Evolutionary conservation across 2,113 vertebrate species (phyloP).

Genomic region (Ancistrus triradiatus): DNA sequence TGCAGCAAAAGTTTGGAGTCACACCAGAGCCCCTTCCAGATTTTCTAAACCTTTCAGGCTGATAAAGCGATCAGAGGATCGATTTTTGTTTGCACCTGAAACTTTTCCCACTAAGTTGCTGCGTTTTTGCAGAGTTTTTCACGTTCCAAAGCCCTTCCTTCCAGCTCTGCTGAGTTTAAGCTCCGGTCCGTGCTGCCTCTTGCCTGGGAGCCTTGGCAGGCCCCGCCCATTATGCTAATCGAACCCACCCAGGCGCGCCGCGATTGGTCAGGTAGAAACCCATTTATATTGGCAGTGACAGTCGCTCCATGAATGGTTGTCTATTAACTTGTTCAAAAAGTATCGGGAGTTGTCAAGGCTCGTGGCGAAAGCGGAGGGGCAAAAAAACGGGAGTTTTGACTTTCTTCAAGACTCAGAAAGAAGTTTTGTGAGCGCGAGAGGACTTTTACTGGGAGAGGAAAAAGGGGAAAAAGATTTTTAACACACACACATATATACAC

Average conservation of each 20-base stretch:
- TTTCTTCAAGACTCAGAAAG: constrained; percentile 77
- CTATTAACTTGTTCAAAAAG: constrained; percentile 99
- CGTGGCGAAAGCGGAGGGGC: constrained; percentile 67
- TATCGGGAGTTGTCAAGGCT: constrained; percentile 99
- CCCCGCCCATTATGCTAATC: constrained; percentile 93
- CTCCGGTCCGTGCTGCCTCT: constrained; percentile 10
- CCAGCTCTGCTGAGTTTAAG: not conserved
- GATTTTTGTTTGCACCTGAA: too few species aligned
- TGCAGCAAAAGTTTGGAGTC: too few species aligned
- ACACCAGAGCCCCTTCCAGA: too few species aligned
- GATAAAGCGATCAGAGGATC: too few species aligned
- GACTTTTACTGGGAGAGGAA: constrained; percentile 62
- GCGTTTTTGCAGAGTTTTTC: not conserved
- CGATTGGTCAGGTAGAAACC: constrained; percentile 87
- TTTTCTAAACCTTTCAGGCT: too few species aligned
- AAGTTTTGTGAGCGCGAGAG: constrained; percentile 72
- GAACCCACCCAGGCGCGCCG: constrained; percentile 65
- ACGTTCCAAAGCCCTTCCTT: too few species aligned
- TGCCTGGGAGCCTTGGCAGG: too few species aligned
- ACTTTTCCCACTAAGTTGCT: not conserved
- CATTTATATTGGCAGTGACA: constrained; percentile 99
- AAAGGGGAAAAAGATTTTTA: constrained; percentile 65
- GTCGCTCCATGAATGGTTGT: constrained; percentile 98
- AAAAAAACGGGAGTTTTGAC: constrained; percentile 82
- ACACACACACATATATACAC: too few species aligned